These are phyloP conservation scores for Esperia sulphurella DNA, from an alignment of 2,888 invertebrate genomes.

Conservation along the genomic window DNA sequence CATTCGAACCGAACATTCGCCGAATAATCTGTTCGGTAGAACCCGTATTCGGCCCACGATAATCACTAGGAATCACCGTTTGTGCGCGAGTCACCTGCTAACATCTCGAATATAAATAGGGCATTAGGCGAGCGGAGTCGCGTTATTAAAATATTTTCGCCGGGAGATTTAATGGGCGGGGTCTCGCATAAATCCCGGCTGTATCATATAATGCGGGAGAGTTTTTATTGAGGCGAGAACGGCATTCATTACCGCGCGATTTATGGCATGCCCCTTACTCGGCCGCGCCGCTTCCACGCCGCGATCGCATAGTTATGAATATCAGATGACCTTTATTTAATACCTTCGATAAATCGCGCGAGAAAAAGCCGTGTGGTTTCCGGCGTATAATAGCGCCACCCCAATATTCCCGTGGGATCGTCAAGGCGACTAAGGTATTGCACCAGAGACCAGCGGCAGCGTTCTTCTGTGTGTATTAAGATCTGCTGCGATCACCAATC, in stretches of 20 bases:
- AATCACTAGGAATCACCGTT: background rate
- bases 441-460: too few species aligned
- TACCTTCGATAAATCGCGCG: conserved; percentile 22
- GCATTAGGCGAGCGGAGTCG: conserved; percentile 20
- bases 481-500: too few species aligned
- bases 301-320: conserved; percentile 22
- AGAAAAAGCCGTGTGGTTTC: too few species aligned
- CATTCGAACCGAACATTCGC: too few species aligned
- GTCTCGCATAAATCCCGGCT: conserved; percentile 30
- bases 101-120: conserved; percentile 24
- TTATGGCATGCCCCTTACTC: conserved; percentile 24
- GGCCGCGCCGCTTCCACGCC: conserved; percentile 1
- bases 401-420: too few species aligned
- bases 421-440: too few species aligned
- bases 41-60: too few species aligned
- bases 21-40: too few species aligned
- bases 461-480: too few species aligned
- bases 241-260: conserved; percentile 48
- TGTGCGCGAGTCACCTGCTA: conserved; percentile 11
- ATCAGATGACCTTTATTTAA: conserved; percentile 28
- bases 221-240: conserved; percentile 51
- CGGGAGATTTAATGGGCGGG: conserved; percentile 18
- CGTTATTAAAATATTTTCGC: conserved; percentile 22
- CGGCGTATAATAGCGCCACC: too few species aligned
- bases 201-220: conserved; percentile 39